Evolutionary conservation across 2,113 vertebrate species (phyloP).

Genomic region (Grantiella picta): DNA sequence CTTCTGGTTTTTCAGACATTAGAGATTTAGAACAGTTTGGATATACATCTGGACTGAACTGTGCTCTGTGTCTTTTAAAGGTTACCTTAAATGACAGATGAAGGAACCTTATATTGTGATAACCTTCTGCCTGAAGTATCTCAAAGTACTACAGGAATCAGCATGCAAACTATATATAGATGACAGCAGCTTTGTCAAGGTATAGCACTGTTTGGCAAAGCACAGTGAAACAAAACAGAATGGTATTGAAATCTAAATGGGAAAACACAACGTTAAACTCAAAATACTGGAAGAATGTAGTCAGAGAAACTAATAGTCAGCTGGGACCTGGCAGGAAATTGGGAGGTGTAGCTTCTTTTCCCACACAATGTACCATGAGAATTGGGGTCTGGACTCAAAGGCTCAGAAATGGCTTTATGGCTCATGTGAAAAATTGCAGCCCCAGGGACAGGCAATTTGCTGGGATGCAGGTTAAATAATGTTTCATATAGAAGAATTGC

Average conservation of each 20-base stretch:
- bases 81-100: slow-evolving; percentile 14
- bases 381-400: slow-evolving; percentile 10
- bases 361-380: background rate
- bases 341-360: background rate
- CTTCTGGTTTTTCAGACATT: background rate
- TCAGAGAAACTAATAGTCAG: background rate
- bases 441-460: slow-evolving; percentile 4
- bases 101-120: background rate
- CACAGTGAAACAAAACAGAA: background rate
- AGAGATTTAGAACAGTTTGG: slow-evolving; percentile 14
- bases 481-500: background rate
- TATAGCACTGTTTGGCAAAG: background rate
- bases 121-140: slow-evolving; percentile 9
- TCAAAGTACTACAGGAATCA: background rate
- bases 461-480: slow-evolving; percentile 44
- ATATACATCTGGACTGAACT: slow-evolving; percentile 18
- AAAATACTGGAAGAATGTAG: background rate
- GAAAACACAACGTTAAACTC: background rate
- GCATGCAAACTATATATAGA: slow-evolving; percentile 28
- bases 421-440: slow-evolving; percentile 30
- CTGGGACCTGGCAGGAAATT: background rate
- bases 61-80: background rate
- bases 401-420: background rate
- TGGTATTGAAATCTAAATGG: background rate
- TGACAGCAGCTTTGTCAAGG: background rate